Conservation (phyloP, 2,888 invertebrate genomes). For the Scaptomyza reducta region DNA sequence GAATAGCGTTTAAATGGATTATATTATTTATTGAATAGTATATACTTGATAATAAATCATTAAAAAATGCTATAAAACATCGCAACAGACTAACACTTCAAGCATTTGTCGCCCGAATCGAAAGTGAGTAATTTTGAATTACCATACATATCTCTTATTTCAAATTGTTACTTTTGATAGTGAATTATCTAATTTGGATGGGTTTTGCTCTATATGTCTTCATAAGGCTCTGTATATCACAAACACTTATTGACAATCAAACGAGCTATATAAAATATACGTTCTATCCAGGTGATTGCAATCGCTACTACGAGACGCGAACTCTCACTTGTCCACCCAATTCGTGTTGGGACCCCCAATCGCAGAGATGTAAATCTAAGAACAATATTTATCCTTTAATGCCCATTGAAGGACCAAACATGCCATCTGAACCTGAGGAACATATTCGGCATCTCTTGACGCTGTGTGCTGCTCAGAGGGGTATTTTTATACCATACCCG, state of each 20-base stretch:
- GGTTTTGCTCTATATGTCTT: slow-evolving; percentile 6
- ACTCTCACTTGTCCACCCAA: not conserved
- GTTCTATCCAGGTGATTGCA: slow-evolving; percentile 47
- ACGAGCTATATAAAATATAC: not conserved
- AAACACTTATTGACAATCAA: not conserved
- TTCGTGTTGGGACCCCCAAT: too few relatives aligned
- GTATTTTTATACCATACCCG: too few relatives aligned
- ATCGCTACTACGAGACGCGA: slow-evolving; percentile 21
- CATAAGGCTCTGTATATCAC: not conserved
- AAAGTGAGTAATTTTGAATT: slow-evolving; percentile 26
- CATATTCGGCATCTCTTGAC: not conserved
- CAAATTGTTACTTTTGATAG: slow-evolving; percentile 10
- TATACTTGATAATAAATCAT: not conserved
- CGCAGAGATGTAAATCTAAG: slow-evolving; percentile 36
- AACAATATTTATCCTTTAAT: slow-evolving; percentile 4
- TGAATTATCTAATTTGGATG: slow-evolving; percentile 18
- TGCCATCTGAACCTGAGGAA: not conserved
- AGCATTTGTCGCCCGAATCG: slow-evolving; percentile 2
- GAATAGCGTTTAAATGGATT: not conserved
- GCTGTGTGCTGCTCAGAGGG: slow-evolving; percentile 3
- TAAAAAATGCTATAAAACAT: slow-evolving; percentile 22
- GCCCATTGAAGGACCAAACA: not conserved
- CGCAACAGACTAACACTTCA: too few relatives aligned
- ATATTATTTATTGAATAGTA: not conserved
- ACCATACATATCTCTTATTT: not conserved